Conservation (phyloP, 2,113 vertebrate genomes). For the Macaca mulatta region DNA sequence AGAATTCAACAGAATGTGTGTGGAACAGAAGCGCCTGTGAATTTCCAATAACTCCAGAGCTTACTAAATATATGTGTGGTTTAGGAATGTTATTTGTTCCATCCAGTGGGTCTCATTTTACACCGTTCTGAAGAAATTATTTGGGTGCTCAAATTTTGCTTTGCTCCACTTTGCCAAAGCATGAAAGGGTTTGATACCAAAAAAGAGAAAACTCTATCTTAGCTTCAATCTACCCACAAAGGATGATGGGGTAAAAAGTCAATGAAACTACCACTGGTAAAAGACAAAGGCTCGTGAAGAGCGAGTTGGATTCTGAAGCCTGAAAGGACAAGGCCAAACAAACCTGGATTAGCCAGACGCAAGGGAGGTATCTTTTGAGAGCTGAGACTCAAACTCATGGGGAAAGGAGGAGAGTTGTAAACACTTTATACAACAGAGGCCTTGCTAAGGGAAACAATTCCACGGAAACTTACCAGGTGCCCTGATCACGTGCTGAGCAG, state of each 20-base stretch:
- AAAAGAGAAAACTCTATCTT: not conserved
- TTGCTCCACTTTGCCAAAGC: not conserved
- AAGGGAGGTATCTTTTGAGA: not conserved
- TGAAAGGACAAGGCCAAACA: not conserved
- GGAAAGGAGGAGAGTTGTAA: too few species aligned
- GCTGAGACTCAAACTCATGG: rapidly evolving
- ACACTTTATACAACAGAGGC: rapidly evolving
- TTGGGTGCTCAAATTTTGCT: not conserved
- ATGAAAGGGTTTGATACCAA: not conserved
- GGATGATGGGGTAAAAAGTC: not conserved
- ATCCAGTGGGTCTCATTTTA: not conserved
- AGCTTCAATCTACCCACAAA: not conserved
- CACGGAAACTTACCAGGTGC: rapidly evolving
- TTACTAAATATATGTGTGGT: not conserved
- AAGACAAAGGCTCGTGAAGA: not conserved
- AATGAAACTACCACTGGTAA: not conserved
- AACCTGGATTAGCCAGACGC: not conserved
- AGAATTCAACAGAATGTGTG: not conserved
- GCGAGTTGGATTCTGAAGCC: not conserved
- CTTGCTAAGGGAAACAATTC: not conserved
- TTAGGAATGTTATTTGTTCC: not conserved
- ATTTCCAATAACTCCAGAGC: not conserved
- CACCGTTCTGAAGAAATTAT: not conserved
- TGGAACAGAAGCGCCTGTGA: not conserved
- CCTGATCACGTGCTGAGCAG: not conserved